Conservation (phyloP, 92 coral and sea anemone species). For the Phenganax subtilis region DNA sequence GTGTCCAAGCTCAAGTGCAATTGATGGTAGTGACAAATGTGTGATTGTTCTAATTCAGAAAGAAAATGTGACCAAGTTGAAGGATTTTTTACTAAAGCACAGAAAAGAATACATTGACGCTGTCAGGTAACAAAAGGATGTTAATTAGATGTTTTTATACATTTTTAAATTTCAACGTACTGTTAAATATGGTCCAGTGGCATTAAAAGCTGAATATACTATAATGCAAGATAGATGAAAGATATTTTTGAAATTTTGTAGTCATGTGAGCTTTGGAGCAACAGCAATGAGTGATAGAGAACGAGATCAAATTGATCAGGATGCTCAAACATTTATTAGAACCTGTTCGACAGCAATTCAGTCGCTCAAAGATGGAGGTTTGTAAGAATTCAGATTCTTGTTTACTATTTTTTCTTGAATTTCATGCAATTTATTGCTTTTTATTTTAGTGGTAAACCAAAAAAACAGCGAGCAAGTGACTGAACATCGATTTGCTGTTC, state of each 20-base stretch:
- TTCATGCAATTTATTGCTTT: not conserved
- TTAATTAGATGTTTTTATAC: too few relatives aligned
- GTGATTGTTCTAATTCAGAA: not conserved
- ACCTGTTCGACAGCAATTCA: conserved; percentile 82
- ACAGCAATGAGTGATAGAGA: conserved; percentile 89
- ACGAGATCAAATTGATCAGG: conserved; percentile 94
- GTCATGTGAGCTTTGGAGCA: conserved; percentile 71
- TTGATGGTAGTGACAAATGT: not conserved
- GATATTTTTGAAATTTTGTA: conserved; percentile 10
- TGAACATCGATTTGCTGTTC: conserved; percentile 69
- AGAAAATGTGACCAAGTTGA: conserved; percentile 44
- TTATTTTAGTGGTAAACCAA: conserved; percentile 47
- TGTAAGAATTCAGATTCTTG: not conserved
- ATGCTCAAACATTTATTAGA: conserved; percentile 90
- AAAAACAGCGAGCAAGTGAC: conserved; percentile 64
- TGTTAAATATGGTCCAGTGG: too few relatives aligned
- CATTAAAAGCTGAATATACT: not conserved
- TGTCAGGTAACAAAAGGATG: conserved; percentile 50
- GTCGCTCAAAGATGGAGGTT: conserved; percentile 75
- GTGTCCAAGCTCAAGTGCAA: too few relatives aligned
- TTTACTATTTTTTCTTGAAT: not conserved
- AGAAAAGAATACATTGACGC: conserved; percentile 85
- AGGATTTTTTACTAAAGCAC: conserved; percentile 75
- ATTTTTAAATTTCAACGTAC: too few relatives aligned
- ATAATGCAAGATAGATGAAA: not conserved